Conservation (phyloP, 2,797 vertebrate genomes). For the Xenops minutus region DNA sequence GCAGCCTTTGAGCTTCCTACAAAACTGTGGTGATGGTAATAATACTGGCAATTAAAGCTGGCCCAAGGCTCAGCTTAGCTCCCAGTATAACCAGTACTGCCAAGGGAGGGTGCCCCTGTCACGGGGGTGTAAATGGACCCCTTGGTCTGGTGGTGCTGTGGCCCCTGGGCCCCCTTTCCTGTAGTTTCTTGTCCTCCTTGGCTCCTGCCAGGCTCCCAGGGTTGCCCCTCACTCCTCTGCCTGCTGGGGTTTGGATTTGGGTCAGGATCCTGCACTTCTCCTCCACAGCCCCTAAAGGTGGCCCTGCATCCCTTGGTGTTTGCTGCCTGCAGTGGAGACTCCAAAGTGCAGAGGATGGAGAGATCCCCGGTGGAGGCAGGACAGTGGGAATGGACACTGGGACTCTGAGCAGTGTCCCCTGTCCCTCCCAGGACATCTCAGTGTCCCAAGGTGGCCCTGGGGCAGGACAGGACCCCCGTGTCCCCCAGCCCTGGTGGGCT, state of each 20-base stretch:
- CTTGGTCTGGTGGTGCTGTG: not conserved
- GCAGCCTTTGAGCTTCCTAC: not conserved
- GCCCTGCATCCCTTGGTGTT: not conserved
- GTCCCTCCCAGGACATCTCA: not conserved
- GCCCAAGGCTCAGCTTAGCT: not conserved
- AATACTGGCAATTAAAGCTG: not conserved
- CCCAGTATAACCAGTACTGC: not conserved
- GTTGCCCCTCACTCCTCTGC: not conserved
- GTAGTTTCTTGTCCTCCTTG: accelerated
- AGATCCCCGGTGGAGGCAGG: not conserved
- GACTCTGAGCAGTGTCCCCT: not conserved
- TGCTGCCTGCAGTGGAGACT: accelerated
- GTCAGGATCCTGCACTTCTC: not conserved
- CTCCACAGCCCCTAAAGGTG: accelerated
- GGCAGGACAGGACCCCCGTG: not conserved
- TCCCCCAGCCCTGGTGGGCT: not conserved
- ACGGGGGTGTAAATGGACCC: constrained; percentile 1
- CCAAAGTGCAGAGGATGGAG: not conserved
- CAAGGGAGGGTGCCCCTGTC: not conserved
- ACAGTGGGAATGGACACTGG: accelerated
- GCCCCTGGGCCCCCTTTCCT: not conserved
- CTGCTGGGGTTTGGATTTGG: not conserved
- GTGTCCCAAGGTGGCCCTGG: accelerated
- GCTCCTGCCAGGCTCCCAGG: not conserved
- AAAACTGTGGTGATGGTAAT: not conserved